These are phyloP conservation scores for Orestias chungarensis DNA, from an alignment of 2,797 vertebrate species.

Conservation along the genomic window DNA sequence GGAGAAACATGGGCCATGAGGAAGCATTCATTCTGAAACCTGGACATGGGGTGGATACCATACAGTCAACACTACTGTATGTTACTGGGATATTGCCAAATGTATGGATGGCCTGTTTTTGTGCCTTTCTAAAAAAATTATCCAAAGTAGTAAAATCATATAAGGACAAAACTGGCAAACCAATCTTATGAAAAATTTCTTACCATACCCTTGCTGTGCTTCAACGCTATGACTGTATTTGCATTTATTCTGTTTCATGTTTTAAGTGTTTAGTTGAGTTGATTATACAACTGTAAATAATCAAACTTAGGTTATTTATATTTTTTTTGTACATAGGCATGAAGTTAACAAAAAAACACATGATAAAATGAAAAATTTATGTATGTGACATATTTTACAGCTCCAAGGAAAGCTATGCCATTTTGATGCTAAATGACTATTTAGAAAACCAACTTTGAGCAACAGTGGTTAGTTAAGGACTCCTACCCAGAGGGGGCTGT, in stretches of 20 bases:
- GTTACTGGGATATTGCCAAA: neutral
- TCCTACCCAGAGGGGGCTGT: slow-evolving; percentile 91
- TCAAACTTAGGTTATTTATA: neutral
- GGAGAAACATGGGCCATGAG: slow-evolving; percentile 97
- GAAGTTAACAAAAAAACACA: neutral
- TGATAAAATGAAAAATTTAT: neutral
- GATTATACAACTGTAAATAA: neutral
- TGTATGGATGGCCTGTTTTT: neutral
- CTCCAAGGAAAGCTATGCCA: neutral
- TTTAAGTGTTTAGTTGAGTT: neutral
- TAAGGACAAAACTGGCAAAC: neutral
- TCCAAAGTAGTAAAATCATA: neutral
- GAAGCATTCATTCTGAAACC: slow-evolving; percentile 96
- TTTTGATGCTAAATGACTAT: neutral
- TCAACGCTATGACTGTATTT: neutral
- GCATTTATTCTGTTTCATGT: neutral
- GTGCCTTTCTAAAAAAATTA: neutral
- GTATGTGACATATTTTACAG: neutral
- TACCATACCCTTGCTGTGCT: neutral
- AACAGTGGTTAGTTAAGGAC: neutral
- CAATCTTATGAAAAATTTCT: neutral
- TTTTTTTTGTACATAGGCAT: neutral
- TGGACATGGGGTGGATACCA: slow-evolving; percentile 49
- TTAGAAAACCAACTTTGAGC: neutral
- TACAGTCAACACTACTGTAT: neutral